Base-by-base conservation (phyloP, 2,113 vertebrate genomes). In the Oncorhynchus gorbuscha region DNA sequence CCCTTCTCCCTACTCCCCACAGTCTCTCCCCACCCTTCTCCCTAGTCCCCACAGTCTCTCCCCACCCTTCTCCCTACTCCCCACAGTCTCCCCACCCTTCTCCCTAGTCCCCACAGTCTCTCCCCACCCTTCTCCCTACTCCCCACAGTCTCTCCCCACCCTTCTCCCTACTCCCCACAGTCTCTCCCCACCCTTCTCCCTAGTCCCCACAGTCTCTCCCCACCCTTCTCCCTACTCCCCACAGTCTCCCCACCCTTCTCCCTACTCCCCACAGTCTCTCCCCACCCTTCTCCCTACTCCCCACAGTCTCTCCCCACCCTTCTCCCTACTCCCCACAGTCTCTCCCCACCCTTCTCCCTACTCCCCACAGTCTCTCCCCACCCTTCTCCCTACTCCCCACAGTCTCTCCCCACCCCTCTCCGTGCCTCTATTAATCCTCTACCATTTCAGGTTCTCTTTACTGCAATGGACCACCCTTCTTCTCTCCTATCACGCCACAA, bases 381-480 rank as follows among this genome's bases (percentile, higher is more conserved):
- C 73, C 73, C 51, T 7, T 76, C n/a, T 71, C 32, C 65, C n/a
- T n/a, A 16, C 62, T 35, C 35, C 35, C 6, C 35, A 35, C 32
- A 32, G 4, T 64, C 35, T n/a, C 66, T 70, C 72, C 61, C 11
- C 58, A 62, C 20, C 67, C 51, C 11, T 61, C 51, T 58, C 55
- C 20, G 71, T 58, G 32, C 32, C 32, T 35, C 5, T 55, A 55
- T 64, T 74, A 68, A 68, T 77, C 62, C 70, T 69, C 65, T 59
- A 71, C 11, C 58, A n/a, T 74, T 79, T 82, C 64, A 58, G 65
- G 24, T 8, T 77, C 3, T 69, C 59, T 26, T 30, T 55, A 55
- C 49, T 55, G 49, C 49, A 55, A 67, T 30, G 20, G 18, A 69
- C 67, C 2, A 39, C 9, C 32, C 20, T 9, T 18, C 26, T 28